These are phyloP conservation scores for Thysanoteuthis rhombus DNA, from an alignment of 2,888 invertebrate species.

Conservation along the genomic window DNA sequence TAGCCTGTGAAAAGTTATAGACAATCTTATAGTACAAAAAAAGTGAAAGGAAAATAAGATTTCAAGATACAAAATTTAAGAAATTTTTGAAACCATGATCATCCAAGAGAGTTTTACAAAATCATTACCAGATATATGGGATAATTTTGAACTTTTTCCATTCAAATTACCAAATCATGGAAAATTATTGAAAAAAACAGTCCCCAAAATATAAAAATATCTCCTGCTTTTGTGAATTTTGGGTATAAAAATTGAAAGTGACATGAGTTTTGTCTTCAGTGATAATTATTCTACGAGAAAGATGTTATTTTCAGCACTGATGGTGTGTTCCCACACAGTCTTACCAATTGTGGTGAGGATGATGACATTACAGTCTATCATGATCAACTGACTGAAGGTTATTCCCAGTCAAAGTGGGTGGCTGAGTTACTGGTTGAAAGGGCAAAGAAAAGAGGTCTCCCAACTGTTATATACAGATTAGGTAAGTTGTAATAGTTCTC, in stretches of 20 bases:
- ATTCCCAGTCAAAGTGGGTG: slow-evolving; percentile 69
- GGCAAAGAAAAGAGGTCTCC: slow-evolving; percentile 65
- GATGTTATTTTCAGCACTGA: slow-evolving; percentile 60
- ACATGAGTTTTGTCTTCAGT: not conserved
- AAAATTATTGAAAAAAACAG: not conserved
- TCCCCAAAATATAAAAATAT: no score
- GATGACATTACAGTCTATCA: slow-evolving; percentile 53
- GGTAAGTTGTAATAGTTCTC: slow-evolving; percentile 47
- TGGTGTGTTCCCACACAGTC: slow-evolving; percentile 66
- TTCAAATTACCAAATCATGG: not conserved
- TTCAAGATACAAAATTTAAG: no score
- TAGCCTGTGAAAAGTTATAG: no score
- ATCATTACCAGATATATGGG: no score
- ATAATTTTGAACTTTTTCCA: no score
- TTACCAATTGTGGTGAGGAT: slow-evolving; percentile 60
- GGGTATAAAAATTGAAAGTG: not conserved
- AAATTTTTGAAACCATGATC: no score
- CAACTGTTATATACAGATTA: slow-evolving; percentile 67
- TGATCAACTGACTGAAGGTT: slow-evolving; percentile 63
- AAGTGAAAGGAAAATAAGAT: no score
- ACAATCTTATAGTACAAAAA: no score
- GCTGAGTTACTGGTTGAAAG: slow-evolving; percentile 67
- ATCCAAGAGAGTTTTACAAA: no score
- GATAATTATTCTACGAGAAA: not conserved
- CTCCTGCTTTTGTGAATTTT: no score